Percentiles rank a stretch among this genome's conserved stretches.
phyloP scores from a whole-genome alignment of 2,113 vertebrate genomes.

The Hypanus sabinus region DNA sequence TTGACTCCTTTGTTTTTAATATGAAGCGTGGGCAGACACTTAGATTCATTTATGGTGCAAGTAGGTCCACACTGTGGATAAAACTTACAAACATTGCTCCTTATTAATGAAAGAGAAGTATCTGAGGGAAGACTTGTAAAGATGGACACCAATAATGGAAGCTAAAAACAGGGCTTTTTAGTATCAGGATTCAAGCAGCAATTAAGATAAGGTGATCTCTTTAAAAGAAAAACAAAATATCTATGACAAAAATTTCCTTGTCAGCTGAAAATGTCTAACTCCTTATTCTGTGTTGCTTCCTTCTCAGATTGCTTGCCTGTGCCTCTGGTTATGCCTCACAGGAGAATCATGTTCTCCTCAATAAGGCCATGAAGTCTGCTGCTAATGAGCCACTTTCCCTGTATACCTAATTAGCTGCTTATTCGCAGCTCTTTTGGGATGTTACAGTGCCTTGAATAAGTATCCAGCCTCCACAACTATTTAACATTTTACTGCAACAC shows the following conservation, averaged over 20 bases:
- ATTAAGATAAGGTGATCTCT: background rate
- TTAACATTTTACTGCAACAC: too few relatives aligned
- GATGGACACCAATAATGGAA: background rate
- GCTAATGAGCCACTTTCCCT: background rate
- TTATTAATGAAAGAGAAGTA: background rate
- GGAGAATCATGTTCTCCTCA: background rate
- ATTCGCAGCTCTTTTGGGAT: background rate
- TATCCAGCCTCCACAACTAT: too few relatives aligned
- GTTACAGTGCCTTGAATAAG: too few relatives aligned
- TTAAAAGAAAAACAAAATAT: background rate
- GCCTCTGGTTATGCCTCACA: background rate
- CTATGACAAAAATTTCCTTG: too few relatives aligned
- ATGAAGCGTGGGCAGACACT: background rate
- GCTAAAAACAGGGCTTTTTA: background rate
- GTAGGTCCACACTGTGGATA: background rate
- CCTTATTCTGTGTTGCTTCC: background rate
- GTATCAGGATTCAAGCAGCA: background rate
- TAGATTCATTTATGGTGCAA: background rate
- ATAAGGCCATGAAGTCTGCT: background rate
- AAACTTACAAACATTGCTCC: background rate
- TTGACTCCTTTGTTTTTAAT: background rate
- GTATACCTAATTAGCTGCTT: background rate
- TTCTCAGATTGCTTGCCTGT: background rate
- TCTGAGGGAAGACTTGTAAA: background rate
- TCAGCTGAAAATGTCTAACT: background rate